Percentiles rank a stretch among this genome's conserved stretches.
phyloP scores from a whole-genome alignment of 1,140 invertebrate genomes.

The Aplysia californica region DNA sequence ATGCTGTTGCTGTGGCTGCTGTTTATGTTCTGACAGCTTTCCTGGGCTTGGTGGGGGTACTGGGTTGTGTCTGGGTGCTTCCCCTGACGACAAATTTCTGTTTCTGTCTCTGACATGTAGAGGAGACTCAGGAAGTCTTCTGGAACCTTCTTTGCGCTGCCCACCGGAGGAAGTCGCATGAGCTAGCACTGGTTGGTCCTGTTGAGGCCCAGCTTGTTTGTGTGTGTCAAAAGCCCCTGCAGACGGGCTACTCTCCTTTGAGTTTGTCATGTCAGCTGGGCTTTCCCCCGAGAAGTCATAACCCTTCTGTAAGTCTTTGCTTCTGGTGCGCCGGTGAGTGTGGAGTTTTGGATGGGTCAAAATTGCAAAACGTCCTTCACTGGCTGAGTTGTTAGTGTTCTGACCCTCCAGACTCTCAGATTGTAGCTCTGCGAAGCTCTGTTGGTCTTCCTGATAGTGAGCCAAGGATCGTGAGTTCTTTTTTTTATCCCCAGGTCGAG shows the following conservation, averaged over 20 bases:
- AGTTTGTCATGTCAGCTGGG: conserved; percentile 8
- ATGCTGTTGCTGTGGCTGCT: neutral
- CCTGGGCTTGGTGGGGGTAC: too few species aligned
- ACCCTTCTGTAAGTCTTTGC: conserved; percentile 26
- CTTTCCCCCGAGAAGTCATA: neutral
- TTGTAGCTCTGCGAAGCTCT: neutral
- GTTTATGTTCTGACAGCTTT: too few species aligned
- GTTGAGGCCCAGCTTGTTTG: neutral
- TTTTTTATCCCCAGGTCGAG: conserved; percentile 15
- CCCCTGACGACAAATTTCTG: too few species aligned
- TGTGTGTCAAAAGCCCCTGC: neutral
- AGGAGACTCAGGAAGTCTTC: neutral
- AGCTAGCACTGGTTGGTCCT: too few species aligned
- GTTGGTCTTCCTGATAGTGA: neutral
- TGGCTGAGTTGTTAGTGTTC: neutral
- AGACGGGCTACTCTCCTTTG: conserved; percentile 8
- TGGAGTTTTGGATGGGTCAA: conserved; percentile 46
- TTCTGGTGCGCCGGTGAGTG: conserved; percentile 29
- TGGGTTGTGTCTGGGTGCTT: too few species aligned
- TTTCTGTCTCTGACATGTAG: neutral
- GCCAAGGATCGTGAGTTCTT: neutral
- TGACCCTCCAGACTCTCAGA: neutral
- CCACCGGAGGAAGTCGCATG: neutral
- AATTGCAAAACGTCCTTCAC: conserved; percentile 22
- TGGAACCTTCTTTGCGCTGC: neutral